These are phyloP conservation scores for Quadroppia sp. DNA, from an alignment of 2,888 invertebrate genomes.

Conservation along the genomic window DNA sequence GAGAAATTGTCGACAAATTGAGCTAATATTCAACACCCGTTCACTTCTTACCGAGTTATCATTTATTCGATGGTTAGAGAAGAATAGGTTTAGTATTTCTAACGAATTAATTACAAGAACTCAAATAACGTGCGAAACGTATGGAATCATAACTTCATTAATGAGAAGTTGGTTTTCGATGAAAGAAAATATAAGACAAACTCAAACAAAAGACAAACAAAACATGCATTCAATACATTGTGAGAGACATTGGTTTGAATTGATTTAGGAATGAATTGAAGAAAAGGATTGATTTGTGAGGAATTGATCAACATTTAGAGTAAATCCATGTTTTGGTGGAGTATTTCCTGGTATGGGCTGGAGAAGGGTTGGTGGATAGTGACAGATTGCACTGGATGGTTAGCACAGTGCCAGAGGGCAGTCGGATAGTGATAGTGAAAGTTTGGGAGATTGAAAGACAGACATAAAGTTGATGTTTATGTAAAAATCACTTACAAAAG, in stretches of 20 bases:
- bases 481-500: slow-evolving; percentile 37
- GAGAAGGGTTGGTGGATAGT: not conserved
- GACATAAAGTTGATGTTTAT: slow-evolving; percentile 9
- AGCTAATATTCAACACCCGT: not conserved
- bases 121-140: slow-evolving; percentile 7
- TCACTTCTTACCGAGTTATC: not conserved
- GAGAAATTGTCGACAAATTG: not conserved
- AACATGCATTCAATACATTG: not conserved
- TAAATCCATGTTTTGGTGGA: not conserved
- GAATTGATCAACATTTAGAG: slow-evolving; percentile 20
- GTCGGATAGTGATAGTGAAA: not conserved
- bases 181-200: slow-evolving; percentile 9
- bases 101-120: not conserved
- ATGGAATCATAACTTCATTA: slow-evolving; percentile 3
- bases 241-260: not conserved
- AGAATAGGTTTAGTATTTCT: slow-evolving; percentile 1
- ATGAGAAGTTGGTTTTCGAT: not conserved
- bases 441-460: not conserved
- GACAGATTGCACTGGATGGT: not conserved
- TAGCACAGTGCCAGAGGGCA: no score
- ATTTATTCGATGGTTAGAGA: not conserved
- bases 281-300: not conserved
- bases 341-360: slow-evolving; percentile 16
- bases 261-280: not conserved
- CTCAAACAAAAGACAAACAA: not conserved